Base-by-base conservation (phyloP, 2,797 vertebrate genomes). In the Enteromius afrohamiltoni region DNA sequence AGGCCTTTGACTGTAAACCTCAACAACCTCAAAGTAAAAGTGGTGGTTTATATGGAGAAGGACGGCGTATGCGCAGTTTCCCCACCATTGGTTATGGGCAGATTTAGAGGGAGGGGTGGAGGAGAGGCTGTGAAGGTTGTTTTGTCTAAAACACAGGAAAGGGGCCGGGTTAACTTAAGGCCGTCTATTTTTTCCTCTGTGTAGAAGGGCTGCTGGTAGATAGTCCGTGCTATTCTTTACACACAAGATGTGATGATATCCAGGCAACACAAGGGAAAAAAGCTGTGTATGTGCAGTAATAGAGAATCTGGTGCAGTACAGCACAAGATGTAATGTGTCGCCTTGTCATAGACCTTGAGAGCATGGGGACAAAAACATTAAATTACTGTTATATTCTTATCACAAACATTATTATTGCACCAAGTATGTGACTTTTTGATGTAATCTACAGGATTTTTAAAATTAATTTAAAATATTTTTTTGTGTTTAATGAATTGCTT, bases 111-210 rank as follows among this genome's bases (percentile, higher is more conserved):
- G 87, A 84, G 79, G 65, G 88, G 21, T 62, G 60, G 77, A 77
- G 79, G 26, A 49, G 78, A 80, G 80, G 58, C 77, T 60, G 75
- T 82, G 76, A 87, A 77, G 80, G 86, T 86, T 89, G 88, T 89
- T 90, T 90, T 90, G 89, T 89, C 89, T 88, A 86, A 86, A 87
- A 88, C 76, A 83, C 83, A 86, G 87, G 88, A 90, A 88, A 88
- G 87, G 85, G 88, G 86, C 73, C 21, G 84, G 87, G 78, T 83
- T 84, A 83, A 85, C 49, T 81, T 83, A 86, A 86, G 86, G 85
- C 83, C 80, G 76, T 86, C 79, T 86, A 77, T 88, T 84, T 76
- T 79, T 80, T 84, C 81, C 49, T 60, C 10, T 45, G 79, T 82
- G 76, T 68, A 29, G 69, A 74, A 79, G 62, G 62, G 70, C 77